phyloP scores from a whole-genome alignment of 2,888 invertebrate genomes.

The Cyclophora albipunctata region DNA sequence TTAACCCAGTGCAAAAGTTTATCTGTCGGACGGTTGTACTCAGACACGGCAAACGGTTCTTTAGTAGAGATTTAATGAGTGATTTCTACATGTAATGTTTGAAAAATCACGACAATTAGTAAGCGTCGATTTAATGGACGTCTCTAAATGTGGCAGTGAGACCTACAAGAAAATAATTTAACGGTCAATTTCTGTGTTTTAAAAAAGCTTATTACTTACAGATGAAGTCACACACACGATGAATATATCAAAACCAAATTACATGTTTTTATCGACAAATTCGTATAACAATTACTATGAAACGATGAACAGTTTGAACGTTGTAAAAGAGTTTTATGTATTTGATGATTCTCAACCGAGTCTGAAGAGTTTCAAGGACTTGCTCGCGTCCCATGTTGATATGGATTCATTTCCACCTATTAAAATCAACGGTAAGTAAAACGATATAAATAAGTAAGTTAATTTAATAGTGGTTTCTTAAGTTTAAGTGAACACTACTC shows the following conservation, averaged over 20 bases:
- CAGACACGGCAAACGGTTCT: too few species aligned
- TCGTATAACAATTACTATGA: constrained; percentile 32
- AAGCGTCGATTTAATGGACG: too few species aligned
- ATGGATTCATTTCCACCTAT: constrained; percentile 26
- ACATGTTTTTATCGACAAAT: constrained; percentile 41
- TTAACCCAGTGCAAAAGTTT: too few species aligned
- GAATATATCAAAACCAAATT: constrained; percentile 47
- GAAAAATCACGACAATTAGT: too few species aligned
- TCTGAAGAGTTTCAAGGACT: constrained; percentile 27
- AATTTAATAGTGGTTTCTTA: constrained; percentile 2
- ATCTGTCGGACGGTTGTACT: too few species aligned
- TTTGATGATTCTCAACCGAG: constrained; percentile 27
- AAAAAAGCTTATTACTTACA: constrained; percentile 21
- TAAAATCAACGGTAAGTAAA: constrained; percentile 33
- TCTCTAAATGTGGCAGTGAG: too few species aligned
- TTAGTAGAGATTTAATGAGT: too few species aligned
- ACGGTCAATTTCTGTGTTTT: too few species aligned
- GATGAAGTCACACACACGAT: constrained; percentile 47
- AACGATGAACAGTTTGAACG: constrained; percentile 22
- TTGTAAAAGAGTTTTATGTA: constrained; percentile 30
- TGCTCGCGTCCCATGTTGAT: constrained; percentile 20
- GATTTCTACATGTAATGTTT: too few species aligned
- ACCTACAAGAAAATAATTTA: too few species aligned
- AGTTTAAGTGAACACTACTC: too few species aligned
- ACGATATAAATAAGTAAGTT: constrained; percentile 1